phyloP scores from a whole-genome alignment of 2,888 invertebrate species.

The Anaspis maculata region DNA sequence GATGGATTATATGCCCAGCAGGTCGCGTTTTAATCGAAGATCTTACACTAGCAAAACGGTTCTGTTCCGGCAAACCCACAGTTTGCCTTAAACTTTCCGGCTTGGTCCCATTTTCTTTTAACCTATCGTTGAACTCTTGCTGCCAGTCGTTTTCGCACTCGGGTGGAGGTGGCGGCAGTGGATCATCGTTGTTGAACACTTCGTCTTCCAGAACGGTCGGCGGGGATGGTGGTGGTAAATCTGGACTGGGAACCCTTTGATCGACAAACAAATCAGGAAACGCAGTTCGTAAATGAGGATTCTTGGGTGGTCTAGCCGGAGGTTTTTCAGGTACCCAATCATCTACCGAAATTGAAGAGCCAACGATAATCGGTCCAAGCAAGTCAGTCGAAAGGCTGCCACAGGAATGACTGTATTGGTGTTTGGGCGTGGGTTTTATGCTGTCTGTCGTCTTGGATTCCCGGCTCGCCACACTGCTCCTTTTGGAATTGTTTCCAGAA shows the following conservation, averaged over 20 bases:
- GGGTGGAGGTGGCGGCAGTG: constrained; percentile 57
- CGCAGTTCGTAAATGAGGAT: constrained; percentile 53
- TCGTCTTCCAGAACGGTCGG: constrained; percentile 53
- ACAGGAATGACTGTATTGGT: constrained; percentile 52
- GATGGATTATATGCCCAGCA: constrained; percentile 30
- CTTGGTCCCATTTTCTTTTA: constrained; percentile 26
- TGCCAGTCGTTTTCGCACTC: constrained; percentile 41
- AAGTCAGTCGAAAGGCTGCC: constrained; percentile 51
- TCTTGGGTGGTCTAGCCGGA: constrained; percentile 71
- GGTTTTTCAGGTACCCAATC: constrained; percentile 69
- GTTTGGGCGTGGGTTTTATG: constrained; percentile 35
- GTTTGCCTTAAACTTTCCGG: constrained; percentile 26
- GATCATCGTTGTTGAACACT: constrained; percentile 52
- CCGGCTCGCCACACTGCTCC: constrained; percentile 38
- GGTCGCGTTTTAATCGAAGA: constrained; percentile 29
- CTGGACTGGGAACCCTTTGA: constrained; percentile 50
- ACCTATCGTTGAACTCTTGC: constrained; percentile 29
- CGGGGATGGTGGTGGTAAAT: constrained; percentile 55
- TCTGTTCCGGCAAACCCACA: constrained; percentile 25
- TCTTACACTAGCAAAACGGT: constrained; percentile 20
- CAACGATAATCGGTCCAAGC: constrained; percentile 53
- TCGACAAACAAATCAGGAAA: constrained; percentile 43
- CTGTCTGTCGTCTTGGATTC: constrained; percentile 32
- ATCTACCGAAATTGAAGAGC: constrained; percentile 54
- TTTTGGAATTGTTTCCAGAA: constrained; percentile 41